Evolutionary conservation across 1,140 invertebrate species (phyloP).

Genomic region (Magallana ariakensis): DNA sequence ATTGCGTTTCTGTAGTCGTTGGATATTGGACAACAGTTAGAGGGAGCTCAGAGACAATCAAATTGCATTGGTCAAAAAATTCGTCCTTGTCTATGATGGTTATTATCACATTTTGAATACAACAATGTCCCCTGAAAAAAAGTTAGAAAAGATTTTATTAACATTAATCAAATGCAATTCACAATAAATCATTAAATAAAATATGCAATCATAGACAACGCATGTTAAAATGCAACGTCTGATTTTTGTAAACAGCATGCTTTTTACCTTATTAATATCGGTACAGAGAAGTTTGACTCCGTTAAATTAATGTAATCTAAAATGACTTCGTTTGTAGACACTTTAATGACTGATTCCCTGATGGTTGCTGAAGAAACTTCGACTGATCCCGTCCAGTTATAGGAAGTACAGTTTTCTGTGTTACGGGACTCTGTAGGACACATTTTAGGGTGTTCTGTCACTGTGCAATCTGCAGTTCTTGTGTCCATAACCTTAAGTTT

Average conservation of each 20-base stretch:
- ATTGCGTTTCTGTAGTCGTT: too few relatives aligned
- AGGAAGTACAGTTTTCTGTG: neutral
- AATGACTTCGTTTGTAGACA: neutral
- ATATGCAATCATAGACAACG: neutral
- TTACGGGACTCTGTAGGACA: neutral
- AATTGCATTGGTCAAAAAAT: neutral
- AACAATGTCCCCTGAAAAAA: neutral
- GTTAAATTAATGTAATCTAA: neutral
- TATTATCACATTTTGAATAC: neutral
- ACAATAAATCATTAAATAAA: neutral
- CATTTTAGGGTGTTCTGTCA: neutral
- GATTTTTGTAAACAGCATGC: neutral
- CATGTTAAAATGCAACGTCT: neutral
- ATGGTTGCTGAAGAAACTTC: constrained; percentile 4
- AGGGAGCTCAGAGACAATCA: neutral
- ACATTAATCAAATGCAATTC: too few relatives aligned
- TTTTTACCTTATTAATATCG: neutral
- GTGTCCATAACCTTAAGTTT: neutral
- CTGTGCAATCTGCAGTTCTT: neutral
- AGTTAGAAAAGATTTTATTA: neutral
- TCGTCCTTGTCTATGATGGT: neutral
- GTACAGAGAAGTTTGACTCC: neutral
- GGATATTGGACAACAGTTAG: neutral
- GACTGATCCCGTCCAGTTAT: constrained; percentile 14
- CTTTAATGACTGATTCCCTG: neutral